Conservation (phyloP, 2,113 vertebrate species). For the Thymallus thymallus region DNA sequence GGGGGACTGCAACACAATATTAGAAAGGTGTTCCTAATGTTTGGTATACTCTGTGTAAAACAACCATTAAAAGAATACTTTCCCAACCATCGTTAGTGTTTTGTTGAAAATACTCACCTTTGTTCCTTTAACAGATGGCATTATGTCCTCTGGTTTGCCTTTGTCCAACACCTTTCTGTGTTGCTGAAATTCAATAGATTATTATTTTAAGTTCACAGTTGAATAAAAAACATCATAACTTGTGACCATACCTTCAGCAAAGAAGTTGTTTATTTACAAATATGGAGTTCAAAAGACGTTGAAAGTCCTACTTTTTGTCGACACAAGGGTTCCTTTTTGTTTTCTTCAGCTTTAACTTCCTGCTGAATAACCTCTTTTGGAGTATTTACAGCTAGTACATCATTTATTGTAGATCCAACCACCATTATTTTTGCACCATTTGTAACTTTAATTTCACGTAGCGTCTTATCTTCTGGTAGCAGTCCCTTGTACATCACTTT, state of each 20-base stretch:
- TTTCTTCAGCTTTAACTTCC: slow-evolving; percentile 94
- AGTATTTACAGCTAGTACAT: slow-evolving; percentile 94
- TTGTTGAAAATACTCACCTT: slow-evolving; percentile 78
- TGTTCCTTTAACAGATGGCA: slow-evolving; percentile 90
- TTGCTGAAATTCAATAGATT: slow-evolving; percentile 80
- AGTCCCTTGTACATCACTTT: slow-evolving; percentile 99
- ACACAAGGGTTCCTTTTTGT: slow-evolving; percentile 96
- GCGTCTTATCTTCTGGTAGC: slow-evolving; percentile 93
- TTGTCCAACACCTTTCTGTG: slow-evolving; percentile 99
- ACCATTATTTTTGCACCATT: slow-evolving; percentile 99
- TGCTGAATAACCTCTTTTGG: slow-evolving; percentile 95
- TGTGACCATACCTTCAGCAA: neutral
- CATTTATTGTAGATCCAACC: slow-evolving; percentile 97
- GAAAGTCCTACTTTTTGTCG: slow-evolving; percentile 85
- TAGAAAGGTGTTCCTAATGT: too few relatives aligned
- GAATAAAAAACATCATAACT: too few relatives aligned
- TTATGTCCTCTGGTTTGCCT: slow-evolving; percentile 97
- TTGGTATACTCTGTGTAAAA: neutral
- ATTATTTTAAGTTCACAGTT: neutral
- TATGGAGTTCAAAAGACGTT: neutral
- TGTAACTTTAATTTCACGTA: slow-evolving; percentile 94
- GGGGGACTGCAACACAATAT: too few relatives aligned
- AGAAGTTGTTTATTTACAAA: neutral
- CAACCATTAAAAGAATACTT: neutral
- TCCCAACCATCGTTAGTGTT: too few relatives aligned